phyloP scores from a whole-genome alignment of 2,797 vertebrate species.

The Novumbra hubbsi region DNA sequence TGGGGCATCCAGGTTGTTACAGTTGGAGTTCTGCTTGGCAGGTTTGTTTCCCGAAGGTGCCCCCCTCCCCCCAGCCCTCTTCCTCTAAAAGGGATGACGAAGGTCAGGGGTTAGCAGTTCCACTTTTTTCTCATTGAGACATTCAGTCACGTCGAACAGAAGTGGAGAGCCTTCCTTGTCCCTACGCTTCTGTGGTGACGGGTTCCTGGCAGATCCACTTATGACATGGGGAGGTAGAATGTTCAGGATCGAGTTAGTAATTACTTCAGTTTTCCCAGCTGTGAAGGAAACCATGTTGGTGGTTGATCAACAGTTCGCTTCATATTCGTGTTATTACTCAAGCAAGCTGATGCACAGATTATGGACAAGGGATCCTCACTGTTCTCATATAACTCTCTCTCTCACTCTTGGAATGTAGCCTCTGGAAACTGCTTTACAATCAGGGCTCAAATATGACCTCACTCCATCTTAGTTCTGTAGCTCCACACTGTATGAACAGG shows the following conservation, averaged over 20 bases:
- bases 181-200: background rate
- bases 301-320: conserved; percentile 3
- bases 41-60: conserved; percentile 27
- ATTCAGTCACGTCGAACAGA: conserved; percentile 32
- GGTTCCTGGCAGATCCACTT: background rate
- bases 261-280: conserved; percentile 11
- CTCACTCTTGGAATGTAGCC: background rate
- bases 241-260: conserved; percentile 10
- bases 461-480: conserved; percentile 55
- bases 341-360: background rate
- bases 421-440: conserved; percentile 51
- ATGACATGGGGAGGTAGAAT: background rate
- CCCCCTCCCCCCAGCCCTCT: background rate
- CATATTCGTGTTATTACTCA: background rate
- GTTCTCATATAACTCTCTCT: background rate
- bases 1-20: conserved; percentile 31
- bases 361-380: background rate
- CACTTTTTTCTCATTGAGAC: conserved; percentile 30
- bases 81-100: conserved; percentile 6
- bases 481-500: conserved; percentile 65
- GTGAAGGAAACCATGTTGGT: conserved; percentile 17
- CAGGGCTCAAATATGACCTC: conserved; percentile 66
- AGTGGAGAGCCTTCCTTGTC: conserved; percentile 33
- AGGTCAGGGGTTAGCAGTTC: conserved; percentile 30
- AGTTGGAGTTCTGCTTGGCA: conserved; percentile 28